phyloP scores from a whole-genome alignment of 2,113 vertebrate genomes.

The Cettia cetti region DNA sequence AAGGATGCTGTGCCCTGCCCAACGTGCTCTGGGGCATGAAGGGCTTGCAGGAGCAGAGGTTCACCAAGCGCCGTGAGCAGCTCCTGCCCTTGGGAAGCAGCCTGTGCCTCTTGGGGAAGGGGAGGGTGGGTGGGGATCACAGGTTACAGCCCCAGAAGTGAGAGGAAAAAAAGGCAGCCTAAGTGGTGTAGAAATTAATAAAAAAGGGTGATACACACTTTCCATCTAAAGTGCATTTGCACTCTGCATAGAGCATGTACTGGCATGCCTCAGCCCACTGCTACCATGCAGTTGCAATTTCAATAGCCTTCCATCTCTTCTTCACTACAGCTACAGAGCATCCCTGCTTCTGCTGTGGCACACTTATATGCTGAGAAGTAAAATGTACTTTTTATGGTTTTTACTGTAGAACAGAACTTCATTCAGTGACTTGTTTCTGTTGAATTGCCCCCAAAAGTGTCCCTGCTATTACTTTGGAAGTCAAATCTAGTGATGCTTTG shows the following conservation, averaged over 20 bases:
- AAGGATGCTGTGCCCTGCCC: neutral
- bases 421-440: neutral
- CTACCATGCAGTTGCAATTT: neutral
- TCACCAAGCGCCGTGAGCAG: neutral
- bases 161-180: neutral
- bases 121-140: fast-evolving
- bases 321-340: neutral
- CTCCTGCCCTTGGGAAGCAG: neutral
- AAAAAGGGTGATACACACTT: neutral
- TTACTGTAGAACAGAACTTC: neutral
- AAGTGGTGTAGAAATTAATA: neutral
- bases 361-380: neutral
- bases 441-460: neutral
- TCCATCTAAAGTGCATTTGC: neutral
- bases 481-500: neutral
- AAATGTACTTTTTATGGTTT: neutral
- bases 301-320: neutral
- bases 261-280: neutral
- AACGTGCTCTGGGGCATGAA: fast-evolving
- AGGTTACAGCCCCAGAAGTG: neutral
- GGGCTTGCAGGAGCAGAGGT: neutral
- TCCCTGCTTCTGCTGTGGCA: neutral
- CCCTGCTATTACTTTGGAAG: neutral
- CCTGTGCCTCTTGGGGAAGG: fast-evolving
- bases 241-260: neutral